These are phyloP conservation scores for Drosophila trichaetosa DNA, from an alignment of 2,888 invertebrate genomes.

Conservation along the genomic window DNA sequence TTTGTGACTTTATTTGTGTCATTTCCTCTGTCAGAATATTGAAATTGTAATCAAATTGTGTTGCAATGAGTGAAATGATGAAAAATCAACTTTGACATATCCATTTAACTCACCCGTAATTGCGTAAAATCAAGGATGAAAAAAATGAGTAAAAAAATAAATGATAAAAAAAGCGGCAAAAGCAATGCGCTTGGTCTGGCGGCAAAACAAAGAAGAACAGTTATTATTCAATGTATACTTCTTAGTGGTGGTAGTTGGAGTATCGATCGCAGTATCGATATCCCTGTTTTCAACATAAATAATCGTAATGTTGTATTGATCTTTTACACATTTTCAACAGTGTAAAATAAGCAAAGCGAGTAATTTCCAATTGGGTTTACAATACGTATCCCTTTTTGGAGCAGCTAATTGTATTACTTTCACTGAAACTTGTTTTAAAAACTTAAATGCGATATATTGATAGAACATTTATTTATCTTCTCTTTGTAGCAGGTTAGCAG, in stretches of 20 bases:
- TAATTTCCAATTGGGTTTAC: neutral
- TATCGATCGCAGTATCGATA: no score
- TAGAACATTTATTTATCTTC: no score
- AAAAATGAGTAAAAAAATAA: neutral
- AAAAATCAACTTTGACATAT: slow-evolving; percentile 14
- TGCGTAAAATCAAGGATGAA: neutral
- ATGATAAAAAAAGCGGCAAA: neutral
- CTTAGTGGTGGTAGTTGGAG: no score
- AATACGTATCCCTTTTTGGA: no score
- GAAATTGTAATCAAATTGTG: slow-evolving; percentile 36
- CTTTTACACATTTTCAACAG: no score
- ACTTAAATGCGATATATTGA: neutral
- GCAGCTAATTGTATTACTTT: no score
- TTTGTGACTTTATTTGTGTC: neutral
- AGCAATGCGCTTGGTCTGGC: no score
- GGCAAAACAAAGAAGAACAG: no score
- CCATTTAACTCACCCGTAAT: slow-evolving; percentile 15
- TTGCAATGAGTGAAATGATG: slow-evolving; percentile 15
- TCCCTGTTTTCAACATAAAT: no score
- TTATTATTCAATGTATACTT: no score
- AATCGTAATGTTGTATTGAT: no score
- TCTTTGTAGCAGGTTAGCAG: no score
- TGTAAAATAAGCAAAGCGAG: neutral
- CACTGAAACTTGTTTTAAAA: neutral
- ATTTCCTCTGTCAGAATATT: slow-evolving; percentile 30